Base-by-base conservation (phyloP, 2,113 vertebrate species). In the Equus przewalskii region DNA sequence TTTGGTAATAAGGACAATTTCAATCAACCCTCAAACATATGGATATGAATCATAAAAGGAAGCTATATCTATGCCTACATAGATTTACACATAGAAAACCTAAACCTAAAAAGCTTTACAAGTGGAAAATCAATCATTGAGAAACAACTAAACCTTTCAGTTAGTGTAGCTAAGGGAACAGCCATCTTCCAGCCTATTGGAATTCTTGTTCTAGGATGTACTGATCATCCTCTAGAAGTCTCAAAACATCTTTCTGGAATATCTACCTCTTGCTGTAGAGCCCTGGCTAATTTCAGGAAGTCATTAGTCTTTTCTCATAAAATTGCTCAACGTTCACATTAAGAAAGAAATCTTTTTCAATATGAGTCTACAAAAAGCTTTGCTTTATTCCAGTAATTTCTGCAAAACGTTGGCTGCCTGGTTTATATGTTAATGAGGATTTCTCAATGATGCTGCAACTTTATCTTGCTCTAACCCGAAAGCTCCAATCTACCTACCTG, bases 301-400 rank as follows among this genome's bases (percentile, higher is more conserved):
- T 46, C 10, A 79, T 96, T 83, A 89, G 56, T 69, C 10, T 90
- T 86, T 84, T 82, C 41, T 36, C 22, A 60, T 56, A 21, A 95
- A 89, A n/a, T 65, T 89, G 36, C 15, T 82, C 60, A 81, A 76
- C 85, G 28, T 65, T 95, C 83, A 89, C 21, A 70, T 69, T 84
- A 89, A 75, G 64, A 96, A 90, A 82, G 82, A 94, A 65, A 79
- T 96, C 80, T 73, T 90, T 78, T 76, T 60, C n/a, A 78, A 22
- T 69, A 90, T 86, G 80, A 58, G 30, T 87, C 18, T 65, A 33
- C 5, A 78, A 33, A 80, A 78, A 12, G 7, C 16, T 81, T 94
- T 82, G 0, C 73, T 80, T 81, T 18, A 19, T 73, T 94, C 26
- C 92, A 90, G 73, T 26, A 76, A 78, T 78, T 83, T 95, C 16